Conservation (phyloP, 2,888 invertebrate genomes). For the Caenorhabditis becei region DNA sequence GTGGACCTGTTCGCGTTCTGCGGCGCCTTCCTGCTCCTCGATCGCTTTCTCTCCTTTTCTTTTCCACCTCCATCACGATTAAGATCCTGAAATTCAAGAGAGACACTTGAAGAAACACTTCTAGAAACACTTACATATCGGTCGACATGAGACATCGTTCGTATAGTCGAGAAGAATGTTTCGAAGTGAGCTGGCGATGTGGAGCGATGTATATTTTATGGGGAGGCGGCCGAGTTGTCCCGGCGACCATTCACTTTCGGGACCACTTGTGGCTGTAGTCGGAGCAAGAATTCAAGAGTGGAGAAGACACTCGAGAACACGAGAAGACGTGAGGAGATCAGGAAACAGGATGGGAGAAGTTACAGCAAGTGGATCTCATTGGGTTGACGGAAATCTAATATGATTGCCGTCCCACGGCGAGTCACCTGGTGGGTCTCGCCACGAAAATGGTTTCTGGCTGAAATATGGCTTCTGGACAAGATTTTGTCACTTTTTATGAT, state of each 20-base stretch:
- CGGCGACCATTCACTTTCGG: constrained; percentile 31
- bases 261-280: constrained; percentile 19
- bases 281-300: too few species aligned
- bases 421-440: too few species aligned
- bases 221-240: neutral
- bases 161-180: constrained; percentile 22
- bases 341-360: too few species aligned
- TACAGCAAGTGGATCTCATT: too few species aligned
- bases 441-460: too few species aligned
- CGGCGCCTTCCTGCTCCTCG: constrained; percentile 31
- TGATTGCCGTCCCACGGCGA: too few species aligned
- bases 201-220: constrained; percentile 8
- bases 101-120: neutral
- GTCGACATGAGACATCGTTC: constrained; percentile 51
- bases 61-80: neutral
- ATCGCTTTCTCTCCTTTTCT: constrained; percentile 45
- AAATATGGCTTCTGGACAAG: too few species aligned
- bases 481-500: too few species aligned
- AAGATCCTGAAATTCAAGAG: constrained; percentile 14
- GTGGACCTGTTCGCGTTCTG: constrained; percentile 32
- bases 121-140: constrained; percentile 45
- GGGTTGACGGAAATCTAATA: too few species aligned
- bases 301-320: constrained; percentile 6
- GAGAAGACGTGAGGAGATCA: constrained; percentile 5
- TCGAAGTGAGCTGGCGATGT: constrained; percentile 2